These are phyloP conservation scores for Xiphophorus hellerii DNA, from an alignment of 2,113 vertebrate species.

Conservation along the genomic window DNA sequence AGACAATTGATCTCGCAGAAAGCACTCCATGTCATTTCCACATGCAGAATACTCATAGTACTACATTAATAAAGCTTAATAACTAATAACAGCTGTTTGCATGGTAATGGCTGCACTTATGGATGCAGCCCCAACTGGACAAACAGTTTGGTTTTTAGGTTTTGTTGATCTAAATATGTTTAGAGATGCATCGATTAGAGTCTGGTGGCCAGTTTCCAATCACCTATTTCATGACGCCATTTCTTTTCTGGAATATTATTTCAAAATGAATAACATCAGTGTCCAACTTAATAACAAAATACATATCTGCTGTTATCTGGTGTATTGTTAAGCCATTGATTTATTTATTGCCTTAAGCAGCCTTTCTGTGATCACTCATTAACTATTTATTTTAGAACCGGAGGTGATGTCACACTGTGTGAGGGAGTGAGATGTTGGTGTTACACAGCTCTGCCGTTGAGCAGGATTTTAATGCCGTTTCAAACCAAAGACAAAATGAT, in stretches of 20 bases:
- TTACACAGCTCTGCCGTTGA: too few relatives aligned
- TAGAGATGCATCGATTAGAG: background rate
- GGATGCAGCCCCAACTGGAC: conserved; percentile 4
- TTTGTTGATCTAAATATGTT: background rate
- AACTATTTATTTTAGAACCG: background rate
- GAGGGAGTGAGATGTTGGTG: background rate
- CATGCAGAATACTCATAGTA: conserved; percentile 13
- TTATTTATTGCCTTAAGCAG: too few relatives aligned
- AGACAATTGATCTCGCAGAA: conserved; percentile 55
- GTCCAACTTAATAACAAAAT: background rate
- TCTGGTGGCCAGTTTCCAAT: too few relatives aligned
- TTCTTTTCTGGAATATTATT: background rate
- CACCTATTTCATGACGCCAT: too few relatives aligned
- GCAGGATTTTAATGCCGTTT: too few relatives aligned
- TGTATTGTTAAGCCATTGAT: background rate
- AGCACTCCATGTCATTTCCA: conserved; percentile 33
- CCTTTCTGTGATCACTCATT: background rate
- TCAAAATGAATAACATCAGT: background rate
- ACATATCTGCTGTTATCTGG: background rate
- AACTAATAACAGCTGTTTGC: background rate
- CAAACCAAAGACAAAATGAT: too few relatives aligned
- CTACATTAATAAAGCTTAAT: conserved; percentile 1
- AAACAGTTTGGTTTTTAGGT: too few relatives aligned
- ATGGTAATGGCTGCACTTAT: background rate
- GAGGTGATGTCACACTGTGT: background rate